Conservation (phyloP, 2,797 vertebrate genomes). For the Ctenopoma kingsleyae region DNA sequence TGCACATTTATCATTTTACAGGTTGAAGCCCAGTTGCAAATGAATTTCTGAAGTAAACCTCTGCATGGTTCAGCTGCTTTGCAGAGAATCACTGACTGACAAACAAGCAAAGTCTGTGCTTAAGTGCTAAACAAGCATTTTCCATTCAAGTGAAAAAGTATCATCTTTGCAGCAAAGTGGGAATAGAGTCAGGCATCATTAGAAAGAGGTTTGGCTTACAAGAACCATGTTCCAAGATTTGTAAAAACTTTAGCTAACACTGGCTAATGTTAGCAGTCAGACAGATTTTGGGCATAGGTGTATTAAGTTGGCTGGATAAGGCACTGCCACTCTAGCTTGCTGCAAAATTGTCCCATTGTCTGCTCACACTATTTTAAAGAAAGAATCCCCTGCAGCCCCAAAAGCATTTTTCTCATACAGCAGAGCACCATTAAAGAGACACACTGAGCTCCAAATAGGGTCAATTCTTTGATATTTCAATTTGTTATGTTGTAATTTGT, state of each 20-base stretch:
- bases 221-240: background rate
- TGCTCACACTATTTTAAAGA: background rate
- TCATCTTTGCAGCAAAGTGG: background rate
- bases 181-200: background rate
- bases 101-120: no score
- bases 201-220: background rate
- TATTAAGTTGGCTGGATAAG: background rate
- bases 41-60: slow-evolving; percentile 22
- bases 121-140: background rate
- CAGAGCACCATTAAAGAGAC: no score
- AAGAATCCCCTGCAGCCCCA: no score
- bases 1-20: background rate
- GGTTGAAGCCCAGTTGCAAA: background rate
- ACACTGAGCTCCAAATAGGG: no score
- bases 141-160: background rate
- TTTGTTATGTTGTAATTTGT: no score
- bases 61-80: background rate
- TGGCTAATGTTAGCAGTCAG: background rate
- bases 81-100: background rate
- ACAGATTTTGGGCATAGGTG: background rate
- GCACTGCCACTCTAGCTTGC: background rate
- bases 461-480: no score
- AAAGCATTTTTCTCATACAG: no score
- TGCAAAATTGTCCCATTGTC: background rate
- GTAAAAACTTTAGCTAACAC: background rate